Base-by-base conservation (phyloP, 2,888 invertebrate genomes). In the Labia minor region DNA sequence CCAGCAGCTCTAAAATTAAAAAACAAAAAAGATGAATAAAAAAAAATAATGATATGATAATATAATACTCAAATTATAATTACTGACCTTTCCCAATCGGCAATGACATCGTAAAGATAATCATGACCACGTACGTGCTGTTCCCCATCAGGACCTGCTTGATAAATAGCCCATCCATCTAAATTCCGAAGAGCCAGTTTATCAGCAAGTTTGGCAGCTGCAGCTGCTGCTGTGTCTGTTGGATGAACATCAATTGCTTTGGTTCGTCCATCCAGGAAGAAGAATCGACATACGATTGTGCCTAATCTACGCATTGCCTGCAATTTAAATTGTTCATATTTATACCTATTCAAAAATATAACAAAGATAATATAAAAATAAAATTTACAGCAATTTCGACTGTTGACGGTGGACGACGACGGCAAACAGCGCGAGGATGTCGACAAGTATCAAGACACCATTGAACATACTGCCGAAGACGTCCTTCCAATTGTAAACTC, bases 171-270 rank as follows among this genome's bases (percentile, higher is more conserved):
- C 96, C 96, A 96, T 66, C 96, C 96, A 71, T 95, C 92, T 18
- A 92, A 81, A 66, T 88, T 88, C 63, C 87, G 81, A 19, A 96
- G 82, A 21, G 90, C 92, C 65, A 92, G 81, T 76, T 95, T 91
- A 77, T 94, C 92, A 0, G 95, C 93, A 21, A 96, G 81, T 72
- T 93, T 89, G 1, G 88, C 85, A 1, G 95, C 89, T 0, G 95
- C 94, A 74, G 95, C 95, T 19, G 89, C 88, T 0, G 94, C 94
- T 1, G 95, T 95, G 76, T 96, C 95, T 0, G 92, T 92, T 0
- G 95, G 94, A 80, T 95, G 94, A 20, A 96, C 91, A 77, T 95
- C 94, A 70, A 96, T 92, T 0, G 95, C 95, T 78, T 95, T 96
- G 0, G 95, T 95, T 67, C 95, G 86, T 0, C 95, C 94, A 78